Base-by-base conservation (phyloP, 2,113 vertebrate genomes). In the Dinomys branickii region DNA sequence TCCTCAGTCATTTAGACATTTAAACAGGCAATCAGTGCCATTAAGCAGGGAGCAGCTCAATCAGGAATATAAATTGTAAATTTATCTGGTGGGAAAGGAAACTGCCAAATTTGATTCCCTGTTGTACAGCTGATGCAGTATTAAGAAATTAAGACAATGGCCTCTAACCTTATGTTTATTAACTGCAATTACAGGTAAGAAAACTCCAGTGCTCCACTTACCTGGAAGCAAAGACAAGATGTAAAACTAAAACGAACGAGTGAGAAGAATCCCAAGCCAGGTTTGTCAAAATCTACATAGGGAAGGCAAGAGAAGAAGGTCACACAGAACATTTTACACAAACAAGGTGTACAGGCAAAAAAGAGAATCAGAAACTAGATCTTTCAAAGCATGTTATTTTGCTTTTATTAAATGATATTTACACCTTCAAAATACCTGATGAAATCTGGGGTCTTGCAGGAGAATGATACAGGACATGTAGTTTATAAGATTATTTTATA, bases 1-100 rank as follows among this genome's bases (percentile, higher is more conserved):
- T 98, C 98, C 97, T 97, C 95, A 94, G 97, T 96, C 97, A 96
- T 97, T 98, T 89, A 35, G 95, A 97, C 95, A 94, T 98, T 98
- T 98, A 98, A 98, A 97, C 95, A 98, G 97, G 91, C 97, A 97
- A 97, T 98, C 92, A 96, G 95, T 98, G 96, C 89, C 96, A 98
- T 97, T 98, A 98, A 98, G 96, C 96, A 81, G 38, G 94, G 47
- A 85, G 90, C 71, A 97, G 94, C 75, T 97, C 94, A 93, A 67
- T 97, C 89, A 97, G 97, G 93, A 95, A 96, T 94, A 97, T 95
- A 97, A 98, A 97, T 96, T 97, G 4, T 94, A 97, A 98, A 98
- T 97, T 87, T 91, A 94, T 97, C 97, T 96, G 85, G 94, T 73
- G 96, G 91, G 87, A 94, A 63, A 97, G 80, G 67, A 97, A 98